These are phyloP conservation scores for Iselma pallidipennis DNA, from an alignment of 2,888 invertebrate genomes.

Conservation along the genomic window DNA sequence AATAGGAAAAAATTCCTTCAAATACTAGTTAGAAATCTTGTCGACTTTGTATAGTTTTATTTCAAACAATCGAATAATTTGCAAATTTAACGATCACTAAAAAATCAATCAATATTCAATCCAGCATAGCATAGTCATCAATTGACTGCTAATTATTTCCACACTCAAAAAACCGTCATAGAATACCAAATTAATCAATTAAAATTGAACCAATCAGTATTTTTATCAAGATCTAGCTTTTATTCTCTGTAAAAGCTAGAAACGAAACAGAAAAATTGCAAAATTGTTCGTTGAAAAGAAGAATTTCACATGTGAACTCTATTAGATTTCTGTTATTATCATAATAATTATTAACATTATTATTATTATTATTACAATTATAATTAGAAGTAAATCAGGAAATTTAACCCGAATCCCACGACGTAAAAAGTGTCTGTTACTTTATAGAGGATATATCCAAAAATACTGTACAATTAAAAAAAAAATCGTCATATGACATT, in stretches of 20 bases:
- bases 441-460: no score
- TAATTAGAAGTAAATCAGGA: not conserved
- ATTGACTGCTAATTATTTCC: not conserved
- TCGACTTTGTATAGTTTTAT: no score
- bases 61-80: not conserved
- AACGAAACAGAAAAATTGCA: not conserved
- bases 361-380: not conserved
- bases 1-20: no score
- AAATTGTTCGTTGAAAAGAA: no score
- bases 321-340: constrained; percentile 1
- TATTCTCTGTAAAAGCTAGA: no score
- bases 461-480: no score
- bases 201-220: not conserved
- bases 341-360: not conserved
- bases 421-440: no score
- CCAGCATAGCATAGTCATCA: not conserved
- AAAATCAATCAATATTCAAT: not conserved
- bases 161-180: not conserved
- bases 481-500: no score
- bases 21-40: no score
- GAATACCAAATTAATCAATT: not conserved
- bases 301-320: not conserved
- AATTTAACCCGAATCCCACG: not conserved
- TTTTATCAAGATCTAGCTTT: no score
- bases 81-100: not conserved